These are phyloP conservation scores for Chrysolina americana DNA, from an alignment of 2,888 invertebrate species.

Conservation along the genomic window DNA sequence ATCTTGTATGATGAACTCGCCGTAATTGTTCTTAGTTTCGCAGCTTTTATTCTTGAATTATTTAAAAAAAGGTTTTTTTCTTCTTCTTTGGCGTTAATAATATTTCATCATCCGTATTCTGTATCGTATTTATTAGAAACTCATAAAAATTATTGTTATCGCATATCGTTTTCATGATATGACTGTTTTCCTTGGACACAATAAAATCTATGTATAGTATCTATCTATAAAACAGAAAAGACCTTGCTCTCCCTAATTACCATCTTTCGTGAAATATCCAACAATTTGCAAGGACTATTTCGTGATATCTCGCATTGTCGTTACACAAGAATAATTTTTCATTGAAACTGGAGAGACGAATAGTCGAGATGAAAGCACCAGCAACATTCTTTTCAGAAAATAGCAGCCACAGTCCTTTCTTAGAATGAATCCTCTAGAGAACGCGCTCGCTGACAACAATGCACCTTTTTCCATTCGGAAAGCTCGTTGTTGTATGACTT, in stretches of 20 bases:
- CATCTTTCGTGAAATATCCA: background rate
- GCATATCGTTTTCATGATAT: no score
- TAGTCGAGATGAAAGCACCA: constrained; percentile 60
- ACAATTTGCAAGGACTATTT: background rate
- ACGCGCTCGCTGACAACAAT: constrained; percentile 65
- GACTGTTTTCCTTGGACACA: no score
- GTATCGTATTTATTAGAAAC: no score
- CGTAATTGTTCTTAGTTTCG: no score
- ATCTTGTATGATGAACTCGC: no score
- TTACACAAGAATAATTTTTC: constrained; percentile 60
- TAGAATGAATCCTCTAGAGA: constrained; percentile 64
- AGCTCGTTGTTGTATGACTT: constrained; percentile 68
- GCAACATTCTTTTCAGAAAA: constrained; percentile 67
- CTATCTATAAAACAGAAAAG: no score
- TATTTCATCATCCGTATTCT: no score
- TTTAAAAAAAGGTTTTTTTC: no score
- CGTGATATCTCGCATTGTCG: constrained; percentile 40
- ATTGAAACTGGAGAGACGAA: constrained; percentile 59
- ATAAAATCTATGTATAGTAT: no score
- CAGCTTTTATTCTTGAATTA: no score
- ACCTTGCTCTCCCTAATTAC: background rate
- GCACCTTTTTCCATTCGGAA: constrained; percentile 65
- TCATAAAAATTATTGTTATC: no score
- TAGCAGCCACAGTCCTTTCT: constrained; percentile 68
- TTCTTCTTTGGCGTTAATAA: no score